Evolutionary conservation across 2,888 invertebrate species (phyloP).

Genomic region (Mechanitis mazaeus): DNA sequence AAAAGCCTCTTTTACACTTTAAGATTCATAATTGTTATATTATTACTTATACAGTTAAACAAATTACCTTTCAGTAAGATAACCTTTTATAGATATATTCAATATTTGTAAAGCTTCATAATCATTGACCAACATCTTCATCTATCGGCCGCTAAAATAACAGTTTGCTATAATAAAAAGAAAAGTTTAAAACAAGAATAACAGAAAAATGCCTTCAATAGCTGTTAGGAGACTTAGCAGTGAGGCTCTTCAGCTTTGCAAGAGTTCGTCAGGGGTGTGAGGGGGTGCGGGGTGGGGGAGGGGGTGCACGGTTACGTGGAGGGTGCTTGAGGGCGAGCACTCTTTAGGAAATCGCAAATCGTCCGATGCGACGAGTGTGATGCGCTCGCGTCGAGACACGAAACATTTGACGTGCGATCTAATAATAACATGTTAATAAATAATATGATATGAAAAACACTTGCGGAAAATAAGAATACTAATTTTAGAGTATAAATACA

Average conservation of each 20-base stretch:
- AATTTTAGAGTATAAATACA: too few species aligned
- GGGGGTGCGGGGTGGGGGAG: conserved; percentile 25
- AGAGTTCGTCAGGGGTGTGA: conserved; percentile 5
- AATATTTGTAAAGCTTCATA: too few species aligned
- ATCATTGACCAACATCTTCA: neutral
- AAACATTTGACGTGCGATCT: conserved; percentile 22
- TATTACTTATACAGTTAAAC: too few species aligned
- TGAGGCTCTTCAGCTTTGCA: conserved; percentile 29
- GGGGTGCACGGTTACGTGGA: conserved; percentile 50
- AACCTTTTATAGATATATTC: too few species aligned
- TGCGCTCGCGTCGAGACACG: conserved; percentile 28
- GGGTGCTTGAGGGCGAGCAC: conserved; percentile 55
- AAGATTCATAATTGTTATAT: too few species aligned
- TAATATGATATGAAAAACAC: too few species aligned
- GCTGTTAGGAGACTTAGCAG: conserved; percentile 20
- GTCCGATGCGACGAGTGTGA: conserved; percentile 34
- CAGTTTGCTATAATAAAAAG: neutral
- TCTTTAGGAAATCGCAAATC: conserved; percentile 45
- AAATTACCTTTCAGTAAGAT: too few species aligned
- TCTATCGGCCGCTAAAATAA: neutral
- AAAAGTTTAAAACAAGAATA: neutral
- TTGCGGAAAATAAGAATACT: too few species aligned
- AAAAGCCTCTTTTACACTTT: too few species aligned
- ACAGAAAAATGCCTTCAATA: conserved; percentile 7
- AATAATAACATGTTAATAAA: too few species aligned